These are phyloP conservation scores for Beaufortia kweichowensis DNA, from an alignment of 2,113 vertebrate species.

Conservation along the genomic window DNA sequence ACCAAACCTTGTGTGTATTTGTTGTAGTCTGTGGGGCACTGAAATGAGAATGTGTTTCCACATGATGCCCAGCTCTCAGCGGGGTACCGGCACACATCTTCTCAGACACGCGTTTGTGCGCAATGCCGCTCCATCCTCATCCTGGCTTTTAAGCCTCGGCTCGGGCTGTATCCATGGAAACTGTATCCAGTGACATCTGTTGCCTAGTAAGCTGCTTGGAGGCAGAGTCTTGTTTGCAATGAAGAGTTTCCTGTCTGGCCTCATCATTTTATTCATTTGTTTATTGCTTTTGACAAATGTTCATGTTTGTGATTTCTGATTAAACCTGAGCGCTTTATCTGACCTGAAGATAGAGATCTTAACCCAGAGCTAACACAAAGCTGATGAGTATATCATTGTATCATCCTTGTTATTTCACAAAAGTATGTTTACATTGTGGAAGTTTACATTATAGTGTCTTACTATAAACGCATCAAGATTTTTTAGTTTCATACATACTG, in stretches of 20 bases:
- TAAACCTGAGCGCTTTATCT: background rate
- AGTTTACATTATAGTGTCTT: too few species aligned
- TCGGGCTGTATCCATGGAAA: slow-evolving; percentile 71
- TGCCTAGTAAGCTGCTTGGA: slow-evolving; percentile 67
- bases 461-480: too few species aligned
- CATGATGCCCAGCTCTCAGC: slow-evolving; percentile 4
- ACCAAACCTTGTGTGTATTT: background rate
- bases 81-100: slow-evolving; percentile 26
- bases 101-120: slow-evolving; percentile 2
- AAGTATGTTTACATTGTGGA: too few species aligned
- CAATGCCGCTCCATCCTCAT: slow-evolving; percentile 41
- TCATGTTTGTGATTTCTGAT: slow-evolving; percentile 16
- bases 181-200: slow-evolving; percentile 68
- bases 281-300: slow-evolving; percentile 12
- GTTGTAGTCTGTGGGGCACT: background rate
- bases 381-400: background rate
- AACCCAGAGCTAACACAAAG: background rate
- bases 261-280: slow-evolving; percentile 3
- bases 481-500: too few species aligned
- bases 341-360: background rate
- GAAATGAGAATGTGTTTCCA: slow-evolving; percentile 15
- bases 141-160: slow-evolving; percentile 28
- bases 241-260: background rate
- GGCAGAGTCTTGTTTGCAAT: slow-evolving; percentile 49
- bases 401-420: background rate